phyloP scores from a whole-genome alignment of 2,888 invertebrate species.

The Rhamphomyia laevipes region DNA sequence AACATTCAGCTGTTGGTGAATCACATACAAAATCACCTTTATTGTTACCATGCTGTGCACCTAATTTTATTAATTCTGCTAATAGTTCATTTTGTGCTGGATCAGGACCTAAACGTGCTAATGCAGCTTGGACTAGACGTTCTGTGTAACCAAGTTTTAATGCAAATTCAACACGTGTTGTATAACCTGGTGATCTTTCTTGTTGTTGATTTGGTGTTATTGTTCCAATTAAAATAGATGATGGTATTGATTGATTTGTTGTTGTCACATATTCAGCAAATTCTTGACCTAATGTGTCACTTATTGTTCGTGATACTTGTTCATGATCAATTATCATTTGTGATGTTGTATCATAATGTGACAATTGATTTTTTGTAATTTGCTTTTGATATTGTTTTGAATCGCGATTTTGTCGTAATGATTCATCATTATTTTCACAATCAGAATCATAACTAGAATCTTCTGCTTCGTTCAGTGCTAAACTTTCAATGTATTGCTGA shows the following conservation, averaged over 20 bases:
- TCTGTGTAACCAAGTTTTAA: constrained; percentile 88
- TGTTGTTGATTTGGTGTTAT: constrained; percentile 3
- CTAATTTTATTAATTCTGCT: constrained; percentile 76
- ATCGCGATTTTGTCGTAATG: not conserved
- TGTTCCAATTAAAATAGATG: constrained; percentile 9
- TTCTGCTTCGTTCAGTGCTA: constrained; percentile 36
- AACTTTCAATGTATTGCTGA: constrained; percentile 14
- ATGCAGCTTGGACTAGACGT: constrained; percentile 65
- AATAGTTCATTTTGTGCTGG: constrained; percentile 80
- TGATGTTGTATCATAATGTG: no score
- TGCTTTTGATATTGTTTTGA: not conserved
- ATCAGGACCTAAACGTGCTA: constrained; percentile 72
- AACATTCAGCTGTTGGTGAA: constrained; percentile 14
- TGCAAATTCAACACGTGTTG: constrained; percentile 74
- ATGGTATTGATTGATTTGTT: constrained; percentile 2
- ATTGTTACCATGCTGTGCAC: constrained; percentile 40
- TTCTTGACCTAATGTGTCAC: constrained; percentile 75
- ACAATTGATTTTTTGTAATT: not conserved
- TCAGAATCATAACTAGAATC: constrained; percentile 84
- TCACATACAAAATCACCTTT: constrained; percentile 29
- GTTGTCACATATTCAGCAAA: constrained; percentile 63
- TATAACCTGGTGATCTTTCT: constrained; percentile 28
- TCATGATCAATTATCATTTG: constrained; percentile 42
- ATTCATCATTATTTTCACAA: constrained; percentile 43
- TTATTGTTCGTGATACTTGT: constrained; percentile 69